These are phyloP conservation scores for Rhabdophis nuchalis DNA, from an alignment of 2,797 vertebrate species.

Conservation along the genomic window DNA sequence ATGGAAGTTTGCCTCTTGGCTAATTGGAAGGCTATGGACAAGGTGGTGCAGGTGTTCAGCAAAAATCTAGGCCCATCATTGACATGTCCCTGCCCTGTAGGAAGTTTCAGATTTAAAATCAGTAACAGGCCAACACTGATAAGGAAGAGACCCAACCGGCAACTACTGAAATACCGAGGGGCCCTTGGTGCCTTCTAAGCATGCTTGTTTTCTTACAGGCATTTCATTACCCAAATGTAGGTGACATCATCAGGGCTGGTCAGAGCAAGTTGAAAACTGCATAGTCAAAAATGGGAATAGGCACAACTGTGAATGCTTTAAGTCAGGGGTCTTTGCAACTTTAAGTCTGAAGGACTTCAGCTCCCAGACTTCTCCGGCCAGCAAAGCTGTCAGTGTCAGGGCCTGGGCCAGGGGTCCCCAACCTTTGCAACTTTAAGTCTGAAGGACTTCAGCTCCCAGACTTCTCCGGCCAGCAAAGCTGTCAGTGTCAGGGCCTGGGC, in stretches of 20 bases:
- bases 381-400: too few relatives aligned
- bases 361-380: too few relatives aligned
- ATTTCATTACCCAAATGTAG: neutral
- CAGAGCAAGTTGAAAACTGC: neutral
- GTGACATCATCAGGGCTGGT: neutral
- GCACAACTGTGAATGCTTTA: too few relatives aligned
- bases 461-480: too few relatives aligned
- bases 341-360: too few relatives aligned
- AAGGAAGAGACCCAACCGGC: neutral
- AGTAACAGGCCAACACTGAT: neutral
- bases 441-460: too few relatives aligned
- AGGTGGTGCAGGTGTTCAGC: neutral
- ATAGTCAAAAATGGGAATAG: neutral
- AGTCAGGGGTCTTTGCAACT: too few relatives aligned
- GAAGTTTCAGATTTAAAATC: neutral
- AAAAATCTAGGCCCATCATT: neutral
- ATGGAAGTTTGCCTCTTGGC: neutral
- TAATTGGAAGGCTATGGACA: neutral
- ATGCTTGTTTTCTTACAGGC: neutral
- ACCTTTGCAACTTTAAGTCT: too few relatives aligned
- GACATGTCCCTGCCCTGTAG: neutral
- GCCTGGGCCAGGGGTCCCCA: too few relatives aligned
- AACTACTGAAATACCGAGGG: too few relatives aligned
- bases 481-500: too few relatives aligned
- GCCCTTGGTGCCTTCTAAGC: neutral